Evolutionary conservation across 2,113 vertebrate genomes (phyloP).

Genomic region (Sylvicapra grimmia): DNA sequence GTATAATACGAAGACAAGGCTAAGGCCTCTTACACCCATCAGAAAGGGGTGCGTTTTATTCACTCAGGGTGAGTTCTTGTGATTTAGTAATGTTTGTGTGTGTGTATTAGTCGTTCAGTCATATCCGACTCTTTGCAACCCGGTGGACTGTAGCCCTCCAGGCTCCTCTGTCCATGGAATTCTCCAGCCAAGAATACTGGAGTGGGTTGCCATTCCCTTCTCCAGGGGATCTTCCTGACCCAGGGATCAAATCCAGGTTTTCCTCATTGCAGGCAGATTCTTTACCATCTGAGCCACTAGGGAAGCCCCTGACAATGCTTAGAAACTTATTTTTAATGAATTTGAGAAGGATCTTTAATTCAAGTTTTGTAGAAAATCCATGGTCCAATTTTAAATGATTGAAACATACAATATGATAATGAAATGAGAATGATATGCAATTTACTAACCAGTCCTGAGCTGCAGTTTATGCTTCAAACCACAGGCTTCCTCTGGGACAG

Average conservation of each 20-base stretch:
- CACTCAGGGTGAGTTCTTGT: neutral
- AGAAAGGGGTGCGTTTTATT: neutral
- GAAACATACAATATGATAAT: neutral
- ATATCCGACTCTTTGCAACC: rapidly evolving
- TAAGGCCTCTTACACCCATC: neutral
- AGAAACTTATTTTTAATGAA: neutral
- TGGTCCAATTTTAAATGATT: neutral
- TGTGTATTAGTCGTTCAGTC: neutral
- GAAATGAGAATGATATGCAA: neutral
- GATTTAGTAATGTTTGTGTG: neutral
- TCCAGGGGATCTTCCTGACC: neutral
- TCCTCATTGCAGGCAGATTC: neutral
- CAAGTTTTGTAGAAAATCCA: neutral
- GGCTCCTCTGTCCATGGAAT: neutral
- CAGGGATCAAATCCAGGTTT: neutral
- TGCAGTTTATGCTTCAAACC: neutral
- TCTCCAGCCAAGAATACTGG: neutral
- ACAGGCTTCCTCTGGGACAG: neutral
- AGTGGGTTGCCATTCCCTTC: neutral
- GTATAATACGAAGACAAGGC: neutral
- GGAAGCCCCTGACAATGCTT: neutral
- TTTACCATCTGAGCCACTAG: neutral
- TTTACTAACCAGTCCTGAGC: neutral
- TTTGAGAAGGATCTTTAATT: neutral
- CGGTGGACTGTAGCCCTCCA: neutral